A percentile compares a stretch with the other conserved stretches of the same genome.
phyloP scores from a whole-genome alignment of 2,113 vertebrate species.

The Colistium nudipinnis region DNA sequence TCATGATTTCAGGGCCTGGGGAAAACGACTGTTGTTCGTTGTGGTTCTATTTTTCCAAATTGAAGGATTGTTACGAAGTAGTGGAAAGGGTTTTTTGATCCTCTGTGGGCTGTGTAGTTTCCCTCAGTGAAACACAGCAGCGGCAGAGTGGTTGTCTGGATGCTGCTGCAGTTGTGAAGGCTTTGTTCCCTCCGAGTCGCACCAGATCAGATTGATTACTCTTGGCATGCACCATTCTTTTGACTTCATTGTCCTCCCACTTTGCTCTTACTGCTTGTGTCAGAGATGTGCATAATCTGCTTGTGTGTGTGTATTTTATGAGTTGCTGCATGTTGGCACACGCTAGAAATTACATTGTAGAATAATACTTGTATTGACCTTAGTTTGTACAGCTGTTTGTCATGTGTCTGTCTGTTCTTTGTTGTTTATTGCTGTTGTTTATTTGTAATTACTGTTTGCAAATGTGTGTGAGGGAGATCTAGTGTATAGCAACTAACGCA shows the following conservation, averaged over 20 bases:
- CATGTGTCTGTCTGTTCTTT: too few species aligned
- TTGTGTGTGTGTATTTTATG: conserved; percentile 22
- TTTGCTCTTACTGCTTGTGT: conserved; percentile 59
- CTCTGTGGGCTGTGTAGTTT: conserved; percentile 14
- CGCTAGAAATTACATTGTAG: conserved; percentile 6
- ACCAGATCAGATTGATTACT: conserved; percentile 75
- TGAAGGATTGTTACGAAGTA: conserved; percentile 6
- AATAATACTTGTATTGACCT: conserved; percentile 29
- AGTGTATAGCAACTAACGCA: background rate
- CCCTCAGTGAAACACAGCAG: conserved; percentile 35
- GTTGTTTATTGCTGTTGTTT: too few species aligned
- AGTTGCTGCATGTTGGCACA: conserved; percentile 24
- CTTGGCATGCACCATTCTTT: conserved; percentile 77
- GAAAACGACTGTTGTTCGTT: conserved; percentile 14
- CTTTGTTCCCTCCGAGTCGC: conserved; percentile 68
- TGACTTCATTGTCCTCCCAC: conserved; percentile 78
- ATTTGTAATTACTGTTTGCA: conserved; percentile 6
- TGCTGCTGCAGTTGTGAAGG: conserved; percentile 56
- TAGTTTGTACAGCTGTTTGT: background rate
- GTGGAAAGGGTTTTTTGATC: background rate
- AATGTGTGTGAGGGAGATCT: background rate
- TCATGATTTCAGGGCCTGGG: conserved; percentile 26
- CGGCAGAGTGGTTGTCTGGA: conserved; percentile 31
- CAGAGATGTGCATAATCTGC: conserved; percentile 55
- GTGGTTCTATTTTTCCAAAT: conserved; percentile 29